phyloP scores from a whole-genome alignment of 2,797 vertebrate species.

The Leptoclinus maculatus region DNA sequence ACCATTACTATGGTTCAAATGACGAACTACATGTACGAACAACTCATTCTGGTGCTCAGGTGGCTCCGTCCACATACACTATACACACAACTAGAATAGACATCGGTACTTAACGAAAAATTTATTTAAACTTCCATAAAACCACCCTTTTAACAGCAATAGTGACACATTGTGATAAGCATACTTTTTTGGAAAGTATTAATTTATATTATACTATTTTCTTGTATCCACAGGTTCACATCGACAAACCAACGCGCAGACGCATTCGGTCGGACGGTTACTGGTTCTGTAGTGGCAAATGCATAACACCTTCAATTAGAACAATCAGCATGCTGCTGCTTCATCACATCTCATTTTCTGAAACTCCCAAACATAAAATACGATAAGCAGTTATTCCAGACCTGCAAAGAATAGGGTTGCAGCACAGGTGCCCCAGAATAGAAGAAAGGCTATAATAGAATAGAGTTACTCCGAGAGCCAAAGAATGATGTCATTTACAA shows the following conservation, averaged over 20 bases:
- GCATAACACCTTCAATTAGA: slow-evolving; percentile 31
- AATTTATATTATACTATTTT: not conserved
- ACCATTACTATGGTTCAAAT: not conserved
- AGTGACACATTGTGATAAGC: not conserved
- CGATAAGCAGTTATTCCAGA: slow-evolving; percentile 41
- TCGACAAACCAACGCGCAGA: not conserved
- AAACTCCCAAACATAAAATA: slow-evolving; percentile 45
- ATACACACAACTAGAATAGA: not conserved
- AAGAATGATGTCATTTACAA: slow-evolving; percentile 73
- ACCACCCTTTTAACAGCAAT: not conserved
- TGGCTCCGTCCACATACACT: not conserved
- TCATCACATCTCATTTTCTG: slow-evolving; percentile 49
- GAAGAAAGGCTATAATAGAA: slow-evolving; percentile 52
- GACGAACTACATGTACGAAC: not conserved
- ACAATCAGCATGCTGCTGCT: slow-evolving; percentile 23
- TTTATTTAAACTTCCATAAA: not conserved
- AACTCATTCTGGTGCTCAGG: not conserved
- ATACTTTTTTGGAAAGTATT: not conserved
- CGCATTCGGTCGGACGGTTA: not conserved
- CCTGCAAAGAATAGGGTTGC: slow-evolving; percentile 42
- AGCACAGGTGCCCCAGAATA: slow-evolving; percentile 60
- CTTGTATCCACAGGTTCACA: not conserved
- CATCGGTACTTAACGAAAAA: not conserved
- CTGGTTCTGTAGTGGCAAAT: slow-evolving; percentile 11
- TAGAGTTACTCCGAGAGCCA: slow-evolving; percentile 19